phyloP scores from a whole-genome alignment of 1,140 invertebrate genomes.

The Drosophila eugracilis region DNA sequence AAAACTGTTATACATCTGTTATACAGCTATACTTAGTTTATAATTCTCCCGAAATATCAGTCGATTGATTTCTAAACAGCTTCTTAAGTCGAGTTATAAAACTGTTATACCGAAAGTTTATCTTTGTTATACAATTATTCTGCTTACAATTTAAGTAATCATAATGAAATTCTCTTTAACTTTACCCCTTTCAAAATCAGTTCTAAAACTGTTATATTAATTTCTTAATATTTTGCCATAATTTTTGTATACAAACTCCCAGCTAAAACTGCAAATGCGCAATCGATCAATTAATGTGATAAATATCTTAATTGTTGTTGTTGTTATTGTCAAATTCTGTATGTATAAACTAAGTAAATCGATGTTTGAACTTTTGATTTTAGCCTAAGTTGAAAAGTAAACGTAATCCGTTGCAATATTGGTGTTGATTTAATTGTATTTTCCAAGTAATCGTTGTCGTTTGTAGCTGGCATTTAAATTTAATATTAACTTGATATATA shows the following conservation, averaged over 20 bases:
- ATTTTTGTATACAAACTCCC: neutral
- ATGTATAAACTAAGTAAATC: constrained; percentile 41
- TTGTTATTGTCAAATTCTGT: constrained; percentile 58
- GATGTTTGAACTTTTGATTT: constrained; percentile 42
- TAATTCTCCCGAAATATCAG: neutral
- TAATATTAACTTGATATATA: constrained; percentile 23
- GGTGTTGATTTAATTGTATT: constrained; percentile 47
- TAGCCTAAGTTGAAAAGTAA: constrained; percentile 29
- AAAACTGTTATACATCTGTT: neutral
- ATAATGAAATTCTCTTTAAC: too few relatives aligned
- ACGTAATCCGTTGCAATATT: constrained; percentile 42
- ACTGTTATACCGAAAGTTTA: too few relatives aligned
- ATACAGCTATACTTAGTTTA: too few relatives aligned
- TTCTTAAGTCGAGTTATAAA: neutral
- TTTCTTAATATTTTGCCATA: neutral
- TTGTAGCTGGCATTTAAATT: constrained; percentile 57
- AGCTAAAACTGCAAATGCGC: constrained; percentile 20
- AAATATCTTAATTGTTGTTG: constrained; percentile 48
- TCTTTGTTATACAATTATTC: too few relatives aligned
- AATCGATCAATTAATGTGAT: constrained; percentile 13
- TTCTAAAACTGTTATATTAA: neutral
- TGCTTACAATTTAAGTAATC: too few relatives aligned
- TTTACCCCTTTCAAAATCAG: too few relatives aligned
- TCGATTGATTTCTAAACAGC: neutral
- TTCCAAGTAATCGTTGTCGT: constrained; percentile 53